Evolutionary conservation across 2,797 vertebrate species (phyloP).

Genomic region (Malurus splendens): DNA sequence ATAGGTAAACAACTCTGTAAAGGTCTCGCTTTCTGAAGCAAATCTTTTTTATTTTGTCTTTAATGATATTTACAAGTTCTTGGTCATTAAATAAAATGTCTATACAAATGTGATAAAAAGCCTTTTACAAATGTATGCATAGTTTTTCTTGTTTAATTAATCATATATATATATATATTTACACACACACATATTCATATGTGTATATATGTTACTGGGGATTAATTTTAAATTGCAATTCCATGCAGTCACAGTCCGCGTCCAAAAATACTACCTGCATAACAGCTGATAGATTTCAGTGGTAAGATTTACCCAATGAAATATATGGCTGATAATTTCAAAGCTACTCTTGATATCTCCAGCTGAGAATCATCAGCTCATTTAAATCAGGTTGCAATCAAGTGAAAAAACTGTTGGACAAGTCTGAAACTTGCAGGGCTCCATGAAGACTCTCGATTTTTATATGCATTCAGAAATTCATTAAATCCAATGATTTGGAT

Average conservation of each 20-base stretch:
- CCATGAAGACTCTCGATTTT: neutral
- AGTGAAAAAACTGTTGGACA: neutral
- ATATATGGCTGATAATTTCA: neutral
- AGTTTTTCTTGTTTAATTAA: neutral
- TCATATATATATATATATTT: rapidly evolving
- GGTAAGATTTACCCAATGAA: neutral
- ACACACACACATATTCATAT: neutral
- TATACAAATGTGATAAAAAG: neutral
- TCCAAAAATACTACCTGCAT: neutral
- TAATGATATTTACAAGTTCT: neutral
- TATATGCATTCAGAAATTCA: neutral
- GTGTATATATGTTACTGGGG: neutral
- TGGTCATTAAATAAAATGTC: neutral
- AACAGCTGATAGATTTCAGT: neutral
- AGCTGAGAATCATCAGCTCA: neutral
- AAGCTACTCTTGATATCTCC: neutral
- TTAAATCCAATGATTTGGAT: neutral
- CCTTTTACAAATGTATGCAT: neutral
- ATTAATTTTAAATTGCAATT: neutral
- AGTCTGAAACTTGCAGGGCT: neutral
- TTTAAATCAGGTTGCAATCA: neutral
- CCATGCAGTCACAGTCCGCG: neutral
- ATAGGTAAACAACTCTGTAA: neutral
- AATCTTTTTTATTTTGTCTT: neutral
- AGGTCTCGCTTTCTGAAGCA: neutral